A percentile compares a stretch with the other conserved stretches of the same genome.
phyloP scores from a whole-genome alignment of 2,113 vertebrate species.

The Halcyon malimbica region DNA sequence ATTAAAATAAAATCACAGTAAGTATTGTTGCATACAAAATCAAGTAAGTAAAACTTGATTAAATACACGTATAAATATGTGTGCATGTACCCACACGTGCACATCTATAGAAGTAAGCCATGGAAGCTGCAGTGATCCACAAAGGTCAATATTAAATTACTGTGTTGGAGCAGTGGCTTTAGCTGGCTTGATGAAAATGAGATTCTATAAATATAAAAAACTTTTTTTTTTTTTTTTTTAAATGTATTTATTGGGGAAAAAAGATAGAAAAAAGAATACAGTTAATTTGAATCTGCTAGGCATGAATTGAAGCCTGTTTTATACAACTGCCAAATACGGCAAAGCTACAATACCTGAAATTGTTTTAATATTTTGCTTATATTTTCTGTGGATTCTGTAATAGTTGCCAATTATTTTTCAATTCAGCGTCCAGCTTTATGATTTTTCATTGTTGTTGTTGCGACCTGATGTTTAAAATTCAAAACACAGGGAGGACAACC shows the following conservation, averaged over 20 bases:
- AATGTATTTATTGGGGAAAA: neutral
- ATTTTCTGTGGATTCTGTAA: neutral
- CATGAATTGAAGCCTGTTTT: neutral
- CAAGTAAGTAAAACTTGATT: neutral
- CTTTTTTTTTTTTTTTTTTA: neutral
- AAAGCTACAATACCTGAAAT: neutral
- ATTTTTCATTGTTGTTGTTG: neutral
- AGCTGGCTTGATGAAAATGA: neutral
- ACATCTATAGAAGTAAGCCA: neutral
- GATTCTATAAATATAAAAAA: neutral
- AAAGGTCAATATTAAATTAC: neutral
- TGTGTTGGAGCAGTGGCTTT: neutral
- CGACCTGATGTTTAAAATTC: neutral
- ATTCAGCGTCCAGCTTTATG: neutral
- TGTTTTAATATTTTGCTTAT: neutral
- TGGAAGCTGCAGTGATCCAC: neutral
- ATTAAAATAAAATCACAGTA: too few species aligned
- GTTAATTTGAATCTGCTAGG: neutral
- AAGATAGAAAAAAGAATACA: neutral
- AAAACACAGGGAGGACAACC: neutral
- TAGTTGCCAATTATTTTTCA: neutral
- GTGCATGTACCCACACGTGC: fast-evolving
- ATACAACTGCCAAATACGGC: neutral
- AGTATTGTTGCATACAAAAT: neutral
- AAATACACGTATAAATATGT: neutral